Base-by-base conservation (phyloP, 2,888 invertebrate species). In the Drosophila suboccidentalis region DNA sequence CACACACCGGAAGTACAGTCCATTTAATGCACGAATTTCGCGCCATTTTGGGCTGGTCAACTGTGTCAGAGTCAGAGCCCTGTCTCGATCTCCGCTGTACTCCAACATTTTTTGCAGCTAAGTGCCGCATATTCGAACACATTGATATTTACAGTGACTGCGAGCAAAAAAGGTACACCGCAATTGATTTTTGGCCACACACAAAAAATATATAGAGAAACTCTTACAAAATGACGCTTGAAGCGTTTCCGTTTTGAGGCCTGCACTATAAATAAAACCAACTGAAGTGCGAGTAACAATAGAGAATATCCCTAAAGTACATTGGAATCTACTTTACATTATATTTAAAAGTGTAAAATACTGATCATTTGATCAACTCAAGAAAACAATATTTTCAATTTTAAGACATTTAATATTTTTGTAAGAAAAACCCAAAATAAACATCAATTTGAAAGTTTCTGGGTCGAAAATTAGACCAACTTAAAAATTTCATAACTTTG, bases 21-120 rank as follows among this genome's bases (percentile, higher is more conserved):
- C 90, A 90, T 90, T 90, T 86, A 87, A 87, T 84, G 88, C 82
- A 83, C 87, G 89, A 89, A 85, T 87, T 89, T 87, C 81, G 87
- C 87, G 87, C 85, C 85, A 87, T 89, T 82, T 82, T 78, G 60
- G 72, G 68, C 63, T 82, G 80, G 73, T 69, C 84, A 82, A 71
- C 83, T 83, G 62, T 63, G 63, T 62, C 63, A 34, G 64, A 43
- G 65, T 62, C 63, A 34, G 64, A 43, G 19, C 44, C 34, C 47
- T 36, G 46, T 65, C 49, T 39, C 19, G 39, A 41, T 26, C 46
- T 36, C 9, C 43, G 43, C 46, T 39, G 32, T 44, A n/a, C 34
- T 44, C 11, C 41, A 13, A 13, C 26, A 9, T 54, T 58, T 66
- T 57, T 60, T 44, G 29, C 53, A 58, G 58, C 60, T 47, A 49